Evolutionary conservation across 2,888 invertebrate species (phyloP).

Genomic region (Chymomyza caudatula): DNA sequence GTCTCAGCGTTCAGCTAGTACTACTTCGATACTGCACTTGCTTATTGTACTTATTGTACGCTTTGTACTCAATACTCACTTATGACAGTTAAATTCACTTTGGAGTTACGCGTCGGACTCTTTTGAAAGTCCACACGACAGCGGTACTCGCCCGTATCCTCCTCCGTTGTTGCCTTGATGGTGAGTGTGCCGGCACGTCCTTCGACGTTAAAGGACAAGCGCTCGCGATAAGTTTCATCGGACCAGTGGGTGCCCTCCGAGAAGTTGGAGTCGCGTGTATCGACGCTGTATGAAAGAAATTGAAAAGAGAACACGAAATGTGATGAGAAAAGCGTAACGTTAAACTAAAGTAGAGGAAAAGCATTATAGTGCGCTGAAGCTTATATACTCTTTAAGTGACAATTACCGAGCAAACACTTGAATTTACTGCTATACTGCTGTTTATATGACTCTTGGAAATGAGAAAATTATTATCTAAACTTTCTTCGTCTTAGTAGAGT

Average conservation of each 20-base stretch:
- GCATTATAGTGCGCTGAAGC: too few species aligned
- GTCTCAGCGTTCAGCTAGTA: too few species aligned
- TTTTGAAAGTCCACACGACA: slow-evolving; percentile 94
- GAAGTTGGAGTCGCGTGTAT: slow-evolving; percentile 79
- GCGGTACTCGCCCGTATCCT: slow-evolving; percentile 89
- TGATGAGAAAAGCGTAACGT: slow-evolving; percentile 7
- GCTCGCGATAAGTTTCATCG: slow-evolving; percentile 81
- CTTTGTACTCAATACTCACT: slow-evolving; percentile 82
- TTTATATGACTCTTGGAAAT: too few species aligned
- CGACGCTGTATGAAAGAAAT: slow-evolving; percentile 76
- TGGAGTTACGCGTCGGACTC: slow-evolving; percentile 91
- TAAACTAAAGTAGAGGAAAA: neutral
- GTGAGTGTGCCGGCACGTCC: slow-evolving; percentile 87
- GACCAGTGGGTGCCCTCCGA: slow-evolving; percentile 81
- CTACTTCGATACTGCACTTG: neutral
- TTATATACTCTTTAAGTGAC: too few species aligned
- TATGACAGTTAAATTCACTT: slow-evolving; percentile 92
- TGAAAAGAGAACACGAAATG: slow-evolving; percentile 10
- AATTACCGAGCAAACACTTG: too few species aligned
- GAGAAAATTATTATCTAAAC: too few species aligned
- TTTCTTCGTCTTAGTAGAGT: too few species aligned
- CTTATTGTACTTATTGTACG: neutral
- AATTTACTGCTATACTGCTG: too few species aligned
- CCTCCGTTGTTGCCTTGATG: slow-evolving; percentile 85
- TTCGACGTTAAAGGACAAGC: slow-evolving; percentile 87